Evolutionary conservation across 1,140 invertebrate genomes (phyloP), one percentile per base, ranked within the genome.

Genomic region (Scaptodrosophila lebanonensis): DNA sequence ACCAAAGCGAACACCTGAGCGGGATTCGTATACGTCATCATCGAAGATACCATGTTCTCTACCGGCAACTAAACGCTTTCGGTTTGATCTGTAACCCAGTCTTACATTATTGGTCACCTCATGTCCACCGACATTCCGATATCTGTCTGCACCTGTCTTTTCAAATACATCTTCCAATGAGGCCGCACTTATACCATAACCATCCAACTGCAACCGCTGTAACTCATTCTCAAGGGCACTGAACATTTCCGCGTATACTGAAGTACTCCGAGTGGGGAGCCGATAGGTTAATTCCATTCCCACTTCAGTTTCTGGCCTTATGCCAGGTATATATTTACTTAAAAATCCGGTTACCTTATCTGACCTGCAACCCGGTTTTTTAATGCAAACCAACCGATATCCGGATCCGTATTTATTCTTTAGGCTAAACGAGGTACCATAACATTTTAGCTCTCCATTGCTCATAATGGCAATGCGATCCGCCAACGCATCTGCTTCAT

Each of bases 401-500:
- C 52, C 49, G 0, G 64, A 45, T 1, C 95, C 95, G 66, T 94
- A 92, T 54, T 91, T 91, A 56, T 93, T 93, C 82, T 97, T 96
- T 42, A 97, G 88, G 83, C 94, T 95, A 85, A 95, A 90, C n/a
- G 95, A 90, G 0, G 94, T 92, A n/a, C 95, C 96, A 87, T 91
- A 92, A 69, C 95, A 96, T 57, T 92, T 90, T 0, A 97, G 84
- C 38, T 90, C 86, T 1, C 95, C 96, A 13, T 92, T 89, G 32
- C 93, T 91, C 91, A 98, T 93, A 29, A 98, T 95, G 0, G 95
- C 95, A 47, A 98, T 94, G 53, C 95, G 89, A 87, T 98, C 96
- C 0, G 95, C 96, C 0, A 98, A 88, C 12, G 95, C 90, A 86
- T 98, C 97, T 6, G 97, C 97, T 88, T 98, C 97, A 85, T 98